Percentiles rank a stretch among this genome's conserved stretches.
phyloP scores from a whole-genome alignment of 2,888 invertebrate genomes.

The Cataglyphis cursor region DNA sequence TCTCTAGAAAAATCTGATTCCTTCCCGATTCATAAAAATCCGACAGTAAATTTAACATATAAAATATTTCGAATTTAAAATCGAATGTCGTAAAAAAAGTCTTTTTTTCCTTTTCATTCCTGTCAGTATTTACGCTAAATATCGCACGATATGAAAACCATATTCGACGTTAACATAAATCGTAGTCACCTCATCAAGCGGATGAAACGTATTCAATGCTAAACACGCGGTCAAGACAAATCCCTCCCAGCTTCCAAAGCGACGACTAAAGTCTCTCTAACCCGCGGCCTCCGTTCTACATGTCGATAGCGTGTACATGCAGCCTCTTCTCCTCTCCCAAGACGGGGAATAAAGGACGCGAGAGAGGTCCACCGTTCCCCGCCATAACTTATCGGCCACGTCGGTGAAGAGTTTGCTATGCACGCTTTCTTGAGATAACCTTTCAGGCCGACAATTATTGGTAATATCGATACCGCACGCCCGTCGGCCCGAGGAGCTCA shows the following conservation, averaged over 20 bases:
- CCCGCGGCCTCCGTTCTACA: constrained; percentile 25
- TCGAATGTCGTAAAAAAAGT: neutral
- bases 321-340: neutral
- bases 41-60: neutral
- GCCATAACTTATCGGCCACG: constrained; percentile 80
- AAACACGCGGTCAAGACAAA: neutral
- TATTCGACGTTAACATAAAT: neutral
- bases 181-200: neutral
- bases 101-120: neutral
- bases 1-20: constrained; percentile 2
- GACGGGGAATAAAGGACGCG: constrained; percentile 65
- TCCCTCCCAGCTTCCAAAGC: constrained; percentile 13
- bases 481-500: constrained; percentile 75
- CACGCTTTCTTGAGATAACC: constrained; percentile 83
- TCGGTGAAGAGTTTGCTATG: constrained; percentile 80
- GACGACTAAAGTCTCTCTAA: neutral
- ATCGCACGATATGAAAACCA: neutral
- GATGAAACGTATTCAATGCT: neutral
- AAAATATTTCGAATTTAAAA: neutral
- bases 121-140: no score
- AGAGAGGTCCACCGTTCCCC: constrained; percentile 50
- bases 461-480: constrained; percentile 84
- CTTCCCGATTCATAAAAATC: neutral
- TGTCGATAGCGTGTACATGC: constrained; percentile 15
- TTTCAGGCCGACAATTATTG: constrained; percentile 86